phyloP scores from a whole-genome alignment of 1,140 invertebrate genomes.

The Drosophila bipectinata region DNA sequence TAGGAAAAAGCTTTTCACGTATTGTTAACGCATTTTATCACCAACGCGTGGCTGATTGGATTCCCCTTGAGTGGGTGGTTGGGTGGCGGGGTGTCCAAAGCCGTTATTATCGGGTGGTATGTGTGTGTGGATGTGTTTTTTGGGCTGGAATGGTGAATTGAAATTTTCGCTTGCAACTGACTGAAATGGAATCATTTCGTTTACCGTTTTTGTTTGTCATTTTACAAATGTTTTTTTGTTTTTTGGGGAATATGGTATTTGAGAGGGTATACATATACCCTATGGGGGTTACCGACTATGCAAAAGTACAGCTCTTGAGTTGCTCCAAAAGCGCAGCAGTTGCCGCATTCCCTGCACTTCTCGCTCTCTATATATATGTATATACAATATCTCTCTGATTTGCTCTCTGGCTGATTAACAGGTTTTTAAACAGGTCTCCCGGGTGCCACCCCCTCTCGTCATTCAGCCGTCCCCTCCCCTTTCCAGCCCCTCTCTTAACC shows the following conservation, averaged over 20 bases:
- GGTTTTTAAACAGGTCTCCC: slow-evolving; percentile 79
- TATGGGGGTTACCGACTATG: slow-evolving; percentile 19
- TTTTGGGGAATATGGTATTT: neutral
- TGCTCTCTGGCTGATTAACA: slow-evolving; percentile 61
- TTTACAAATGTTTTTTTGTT: slow-evolving; percentile 48
- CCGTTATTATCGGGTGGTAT: neutral
- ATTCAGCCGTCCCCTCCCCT: neutral
- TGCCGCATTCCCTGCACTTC: slow-evolving; percentile 22
- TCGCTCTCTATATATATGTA: slow-evolving; percentile 5
- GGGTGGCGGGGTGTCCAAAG: slow-evolving; percentile 1
- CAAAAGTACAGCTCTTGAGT: slow-evolving; percentile 58
- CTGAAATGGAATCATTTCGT: slow-evolving; percentile 34
- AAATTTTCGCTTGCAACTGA: slow-evolving; percentile 30
- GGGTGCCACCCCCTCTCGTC: slow-evolving; percentile 20
- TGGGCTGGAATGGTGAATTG: slow-evolving; percentile 28
- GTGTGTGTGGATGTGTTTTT: neutral
- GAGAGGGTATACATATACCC: neutral
- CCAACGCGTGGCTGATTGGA: slow-evolving; percentile 81
- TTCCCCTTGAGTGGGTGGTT: slow-evolving; percentile 40
- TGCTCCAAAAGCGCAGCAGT: slow-evolving; percentile 46
- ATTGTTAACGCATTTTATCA: slow-evolving; percentile 82
- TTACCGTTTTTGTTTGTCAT: slow-evolving; percentile 66
- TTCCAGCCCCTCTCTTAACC: slow-evolving; percentile 5
- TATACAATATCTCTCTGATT: slow-evolving; percentile 26
- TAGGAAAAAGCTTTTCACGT: slow-evolving; percentile 77